These are phyloP conservation scores for Polypterus bichir DNA, from an alignment of 2,113 vertebrate genomes.

Conservation along the genomic window DNA sequence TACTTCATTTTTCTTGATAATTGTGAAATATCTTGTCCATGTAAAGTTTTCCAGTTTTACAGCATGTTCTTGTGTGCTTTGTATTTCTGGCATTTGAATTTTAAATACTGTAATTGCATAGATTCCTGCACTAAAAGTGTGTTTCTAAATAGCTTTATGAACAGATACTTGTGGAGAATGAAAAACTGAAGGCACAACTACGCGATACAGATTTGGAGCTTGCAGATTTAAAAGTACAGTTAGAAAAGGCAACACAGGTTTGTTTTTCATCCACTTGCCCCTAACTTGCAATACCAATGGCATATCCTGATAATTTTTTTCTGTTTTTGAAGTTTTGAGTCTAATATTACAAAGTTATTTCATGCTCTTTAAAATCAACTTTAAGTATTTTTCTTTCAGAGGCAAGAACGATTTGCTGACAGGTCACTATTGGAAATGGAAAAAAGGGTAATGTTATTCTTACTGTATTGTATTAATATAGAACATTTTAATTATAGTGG, in stretches of 20 bases:
- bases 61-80: too few relatives aligned
- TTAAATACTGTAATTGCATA: not conserved
- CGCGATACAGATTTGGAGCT: conserved; percentile 89
- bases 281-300: not conserved
- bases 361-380: not conserved
- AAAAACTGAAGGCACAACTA: conserved; percentile 92
- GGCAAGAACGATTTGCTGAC: conserved; percentile 94
- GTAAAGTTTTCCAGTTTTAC: too few relatives aligned
- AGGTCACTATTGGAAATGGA: conserved; percentile 96
- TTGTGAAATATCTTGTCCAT: too few relatives aligned
- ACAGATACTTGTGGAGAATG: conserved; percentile 91
- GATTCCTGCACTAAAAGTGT: not conserved
- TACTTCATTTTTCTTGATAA: too few relatives aligned
- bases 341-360: not conserved
- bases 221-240: conserved; percentile 82
- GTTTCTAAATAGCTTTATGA: conserved; percentile 79
- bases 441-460: conserved; percentile 80
- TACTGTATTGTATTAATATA: too few relatives aligned
- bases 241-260: conserved; percentile 95
- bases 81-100: too few relatives aligned
- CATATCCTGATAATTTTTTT: conserved; percentile 11
- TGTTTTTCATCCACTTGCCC: not conserved
- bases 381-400: conserved; percentile 48
- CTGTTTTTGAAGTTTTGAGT: not conserved
- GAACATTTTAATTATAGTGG: not conserved